A percentile compares a stretch with the other conserved stretches of the same genome.
These are phyloP conservation scores for Brienomyrus brachyistius DNA, from an alignment of 2,113 vertebrate genomes.

Conservation along the genomic window DNA sequence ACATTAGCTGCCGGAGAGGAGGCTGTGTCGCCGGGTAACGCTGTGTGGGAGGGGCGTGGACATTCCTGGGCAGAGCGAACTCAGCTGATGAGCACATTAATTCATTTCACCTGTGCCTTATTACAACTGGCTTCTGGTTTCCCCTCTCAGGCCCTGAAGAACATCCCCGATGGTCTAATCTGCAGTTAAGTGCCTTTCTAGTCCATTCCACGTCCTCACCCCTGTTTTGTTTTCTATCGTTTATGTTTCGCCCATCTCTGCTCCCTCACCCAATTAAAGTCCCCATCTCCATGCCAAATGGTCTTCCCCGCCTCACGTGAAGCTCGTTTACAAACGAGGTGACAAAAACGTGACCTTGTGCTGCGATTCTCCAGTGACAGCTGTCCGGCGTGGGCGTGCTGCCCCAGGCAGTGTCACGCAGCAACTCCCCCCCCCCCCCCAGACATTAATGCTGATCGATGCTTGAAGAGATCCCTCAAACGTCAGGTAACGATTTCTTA, in stretches of 20 bases:
- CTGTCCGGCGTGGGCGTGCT: too few species aligned
- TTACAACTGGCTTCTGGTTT: background rate
- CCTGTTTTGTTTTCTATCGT: background rate
- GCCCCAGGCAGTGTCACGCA: background rate
- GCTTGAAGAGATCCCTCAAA: background rate
- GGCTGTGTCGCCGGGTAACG: background rate
- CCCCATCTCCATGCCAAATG: background rate
- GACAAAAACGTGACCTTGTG: background rate
- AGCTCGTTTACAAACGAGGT: background rate
- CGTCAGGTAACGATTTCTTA: conserved; percentile 23
- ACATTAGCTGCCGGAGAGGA: background rate
- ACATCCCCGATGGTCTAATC: background rate
- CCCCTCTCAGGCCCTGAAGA: background rate
- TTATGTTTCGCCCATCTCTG: background rate
- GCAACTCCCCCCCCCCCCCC: background rate
- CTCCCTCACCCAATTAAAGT: background rate
- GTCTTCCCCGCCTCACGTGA: background rate
- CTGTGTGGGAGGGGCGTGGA: background rate
- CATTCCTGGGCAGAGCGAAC: background rate
- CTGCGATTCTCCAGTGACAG: background rate
- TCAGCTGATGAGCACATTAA: background rate
- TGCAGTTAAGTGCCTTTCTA: background rate
- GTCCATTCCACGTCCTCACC: background rate
- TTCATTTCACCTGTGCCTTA: background rate
- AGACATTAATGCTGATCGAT: background rate